Evolutionary conservation across 2,797 vertebrate species (phyloP).

Genomic region (Melanotaenia trifasciata): DNA sequence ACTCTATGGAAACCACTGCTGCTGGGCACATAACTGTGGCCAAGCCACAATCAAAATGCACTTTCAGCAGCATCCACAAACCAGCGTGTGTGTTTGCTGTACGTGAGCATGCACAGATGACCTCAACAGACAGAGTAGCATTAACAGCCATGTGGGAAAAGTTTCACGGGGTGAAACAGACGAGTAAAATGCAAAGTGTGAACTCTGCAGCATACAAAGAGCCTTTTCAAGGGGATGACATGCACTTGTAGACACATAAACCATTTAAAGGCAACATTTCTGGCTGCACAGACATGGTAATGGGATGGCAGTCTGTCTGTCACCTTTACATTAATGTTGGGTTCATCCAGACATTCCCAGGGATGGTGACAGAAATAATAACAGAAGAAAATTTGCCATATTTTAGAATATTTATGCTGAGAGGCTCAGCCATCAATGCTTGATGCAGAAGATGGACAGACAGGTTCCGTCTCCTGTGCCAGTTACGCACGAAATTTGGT

Average conservation of each 20-base stretch:
- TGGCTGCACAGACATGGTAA: background rate
- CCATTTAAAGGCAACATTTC: background rate
- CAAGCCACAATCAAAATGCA: slow-evolving; percentile 51
- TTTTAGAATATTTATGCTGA: no score
- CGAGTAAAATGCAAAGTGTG: slow-evolving; percentile 11
- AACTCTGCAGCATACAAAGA: slow-evolving; percentile 28
- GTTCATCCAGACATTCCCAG: background rate
- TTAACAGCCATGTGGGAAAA: slow-evolving; percentile 39
- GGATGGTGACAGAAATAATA: no score
- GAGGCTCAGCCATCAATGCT: no score
- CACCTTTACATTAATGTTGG: background rate
- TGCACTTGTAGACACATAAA: background rate
- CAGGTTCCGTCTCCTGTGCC: no score
- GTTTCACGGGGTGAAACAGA: slow-evolving; percentile 5
- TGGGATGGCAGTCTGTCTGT: background rate
- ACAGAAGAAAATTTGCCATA: no score
- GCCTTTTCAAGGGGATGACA: slow-evolving; percentile 37
- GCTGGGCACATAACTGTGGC: slow-evolving; percentile 47
- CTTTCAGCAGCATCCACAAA: slow-evolving; percentile 55
- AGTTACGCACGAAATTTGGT: no score
- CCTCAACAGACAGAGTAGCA: slow-evolving; percentile 39
- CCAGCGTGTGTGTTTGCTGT: background rate
- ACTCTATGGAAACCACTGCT: slow-evolving; percentile 57
- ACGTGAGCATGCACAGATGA: slow-evolving; percentile 20
- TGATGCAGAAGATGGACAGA: no score